phyloP scores from a whole-genome alignment of 1,140 invertebrate species.

The Popillia japonica region DNA sequence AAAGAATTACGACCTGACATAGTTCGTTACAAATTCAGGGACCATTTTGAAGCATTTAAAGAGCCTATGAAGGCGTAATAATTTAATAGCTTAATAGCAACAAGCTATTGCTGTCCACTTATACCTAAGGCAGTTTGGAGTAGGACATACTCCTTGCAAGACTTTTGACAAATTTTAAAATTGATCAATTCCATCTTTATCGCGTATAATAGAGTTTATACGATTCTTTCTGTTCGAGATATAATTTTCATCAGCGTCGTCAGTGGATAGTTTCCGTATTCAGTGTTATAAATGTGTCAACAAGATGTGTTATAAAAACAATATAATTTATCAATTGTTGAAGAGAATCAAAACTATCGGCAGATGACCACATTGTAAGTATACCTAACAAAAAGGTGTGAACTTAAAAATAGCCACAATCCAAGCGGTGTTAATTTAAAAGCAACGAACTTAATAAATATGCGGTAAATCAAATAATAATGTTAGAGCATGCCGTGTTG shows the following conservation, averaged over 20 bases:
- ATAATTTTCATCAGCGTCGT: too few species aligned
- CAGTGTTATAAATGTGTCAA: conserved; percentile 11
- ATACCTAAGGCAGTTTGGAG: conserved; percentile 52
- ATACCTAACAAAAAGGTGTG: too few species aligned
- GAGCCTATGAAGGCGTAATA: conserved; percentile 58
- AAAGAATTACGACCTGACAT: not conserved
- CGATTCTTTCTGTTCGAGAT: too few species aligned
- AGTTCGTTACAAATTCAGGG: conserved; percentile 48
- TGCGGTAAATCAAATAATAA: conserved; percentile 28
- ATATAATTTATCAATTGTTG: conserved; percentile 4
- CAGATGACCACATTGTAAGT: conserved; percentile 57
- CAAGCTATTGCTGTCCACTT: conserved; percentile 56
- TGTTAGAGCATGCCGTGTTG: conserved; percentile 13
- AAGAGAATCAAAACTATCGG: conserved; percentile 47
- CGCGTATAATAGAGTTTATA: too few species aligned
- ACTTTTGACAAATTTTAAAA: conserved; percentile 40
- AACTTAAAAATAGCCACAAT: too few species aligned
- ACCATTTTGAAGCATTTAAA: conserved; percentile 57
- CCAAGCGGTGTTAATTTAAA: too few species aligned
- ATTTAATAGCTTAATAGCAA: conserved; percentile 57
- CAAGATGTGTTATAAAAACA: conserved; percentile 39
- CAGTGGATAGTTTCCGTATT: not conserved
- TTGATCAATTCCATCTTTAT: conserved; percentile 1
- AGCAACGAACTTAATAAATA: not conserved
- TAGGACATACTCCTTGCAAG: conserved; percentile 52